phyloP scores from a whole-genome alignment of 2,113 vertebrate species.

The Theristicus caerulescens region DNA sequence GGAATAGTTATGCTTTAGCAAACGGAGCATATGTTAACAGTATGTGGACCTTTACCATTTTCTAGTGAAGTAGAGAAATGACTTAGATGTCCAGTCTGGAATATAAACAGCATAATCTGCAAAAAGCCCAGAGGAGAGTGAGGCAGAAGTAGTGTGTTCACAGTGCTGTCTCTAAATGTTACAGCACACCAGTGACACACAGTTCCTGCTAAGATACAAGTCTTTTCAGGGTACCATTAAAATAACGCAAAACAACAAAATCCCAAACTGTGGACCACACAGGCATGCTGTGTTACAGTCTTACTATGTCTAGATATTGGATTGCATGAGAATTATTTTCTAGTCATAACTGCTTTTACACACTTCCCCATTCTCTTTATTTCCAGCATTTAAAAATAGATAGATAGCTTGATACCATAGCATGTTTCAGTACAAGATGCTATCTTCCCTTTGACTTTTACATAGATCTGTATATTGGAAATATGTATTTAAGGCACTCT shows the following conservation, averaged over 20 bases:
- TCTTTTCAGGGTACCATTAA: not conserved
- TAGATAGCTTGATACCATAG: not conserved
- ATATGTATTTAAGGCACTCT: not conserved
- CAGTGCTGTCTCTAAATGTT: not conserved
- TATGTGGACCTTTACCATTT: not conserved
- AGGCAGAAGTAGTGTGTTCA: not conserved
- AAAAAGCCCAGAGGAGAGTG: not conserved
- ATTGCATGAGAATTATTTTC: not conserved
- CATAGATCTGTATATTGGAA: not conserved
- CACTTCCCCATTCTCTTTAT: not conserved
- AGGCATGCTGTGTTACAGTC: not conserved
- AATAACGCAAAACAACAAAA: not conserved
- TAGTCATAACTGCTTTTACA: not conserved
- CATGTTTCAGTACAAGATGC: not conserved
- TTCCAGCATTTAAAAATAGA: not conserved
- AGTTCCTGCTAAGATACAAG: not conserved
- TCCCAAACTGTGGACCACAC: too few relatives aligned
- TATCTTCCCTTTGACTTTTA: not conserved
- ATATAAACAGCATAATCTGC: not conserved
- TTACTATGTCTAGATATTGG: not conserved
- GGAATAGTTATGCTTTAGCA: not conserved
- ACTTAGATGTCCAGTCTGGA: not conserved
- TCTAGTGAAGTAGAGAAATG: not conserved
- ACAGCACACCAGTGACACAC: too few relatives aligned
- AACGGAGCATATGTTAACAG: not conserved